Evolutionary conservation across 2,113 vertebrate genomes (phyloP).

Genomic region (Hiodon alosoides): DNA sequence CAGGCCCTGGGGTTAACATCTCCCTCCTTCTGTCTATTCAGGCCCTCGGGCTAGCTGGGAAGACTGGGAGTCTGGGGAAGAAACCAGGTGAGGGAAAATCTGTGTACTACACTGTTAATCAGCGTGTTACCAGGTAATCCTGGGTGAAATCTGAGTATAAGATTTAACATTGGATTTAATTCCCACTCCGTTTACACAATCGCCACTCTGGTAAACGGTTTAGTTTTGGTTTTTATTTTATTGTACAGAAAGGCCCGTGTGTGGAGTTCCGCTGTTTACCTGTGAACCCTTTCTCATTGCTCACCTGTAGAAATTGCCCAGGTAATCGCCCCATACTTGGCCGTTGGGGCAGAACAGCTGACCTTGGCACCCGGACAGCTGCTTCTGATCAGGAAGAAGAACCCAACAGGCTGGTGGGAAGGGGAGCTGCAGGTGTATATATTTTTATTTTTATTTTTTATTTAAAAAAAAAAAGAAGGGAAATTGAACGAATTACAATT

Average conservation of each 20-base stretch:
- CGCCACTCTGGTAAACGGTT: too few species aligned
- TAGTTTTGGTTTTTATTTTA: too few species aligned
- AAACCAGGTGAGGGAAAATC: conserved; percentile 82
- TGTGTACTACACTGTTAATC: too few species aligned
- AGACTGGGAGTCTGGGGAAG: conserved; percentile 92
- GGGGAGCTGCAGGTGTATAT: conserved; percentile 71
- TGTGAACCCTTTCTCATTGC: background rate
- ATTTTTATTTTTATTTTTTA: background rate
- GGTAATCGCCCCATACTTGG: conserved; percentile 73
- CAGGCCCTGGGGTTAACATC: background rate
- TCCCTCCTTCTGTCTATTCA: conserved; percentile 41
- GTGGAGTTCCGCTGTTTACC: background rate
- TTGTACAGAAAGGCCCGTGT: background rate
- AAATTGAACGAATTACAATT: too few species aligned
- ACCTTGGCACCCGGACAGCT: conserved; percentile 76
- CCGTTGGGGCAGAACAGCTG: conserved; percentile 75
- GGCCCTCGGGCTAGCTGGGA: conserved; percentile 83
- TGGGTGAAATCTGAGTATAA: too few species aligned
- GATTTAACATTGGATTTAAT: too few species aligned
- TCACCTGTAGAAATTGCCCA: conserved; percentile 72
- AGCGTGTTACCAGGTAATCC: too few species aligned
- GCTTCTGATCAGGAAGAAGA: conserved; percentile 77
- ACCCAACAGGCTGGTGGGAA: conserved; percentile 81
- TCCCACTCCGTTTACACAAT: too few species aligned
- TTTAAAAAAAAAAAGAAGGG: too few species aligned